These are phyloP conservation scores for Tinamus guttatus DNA, from an alignment of 2,113 vertebrate genomes.

Conservation along the genomic window DNA sequence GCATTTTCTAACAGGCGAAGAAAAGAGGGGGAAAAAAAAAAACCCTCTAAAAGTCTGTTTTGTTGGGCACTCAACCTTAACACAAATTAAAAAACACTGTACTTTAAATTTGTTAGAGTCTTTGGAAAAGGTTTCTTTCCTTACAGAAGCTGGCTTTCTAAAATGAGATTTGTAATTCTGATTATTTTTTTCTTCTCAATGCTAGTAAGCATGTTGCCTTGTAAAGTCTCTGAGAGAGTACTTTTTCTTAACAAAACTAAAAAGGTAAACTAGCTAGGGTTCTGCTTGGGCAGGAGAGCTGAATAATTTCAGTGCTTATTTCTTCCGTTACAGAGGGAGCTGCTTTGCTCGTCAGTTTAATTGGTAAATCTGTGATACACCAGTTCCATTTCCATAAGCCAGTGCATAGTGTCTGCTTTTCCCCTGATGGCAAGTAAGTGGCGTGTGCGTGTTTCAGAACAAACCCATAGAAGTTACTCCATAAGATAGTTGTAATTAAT, in stretches of 20 bases:
- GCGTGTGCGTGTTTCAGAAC: neutral
- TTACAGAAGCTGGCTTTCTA: neutral
- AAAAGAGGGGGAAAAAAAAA: neutral
- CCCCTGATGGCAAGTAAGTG: conserved; percentile 91
- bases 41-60: neutral
- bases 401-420: conserved; percentile 91
- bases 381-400: conserved; percentile 92
- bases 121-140: neutral
- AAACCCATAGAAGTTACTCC: neutral
- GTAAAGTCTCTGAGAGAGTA: neutral
- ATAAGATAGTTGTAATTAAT: neutral
- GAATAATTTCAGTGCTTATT: accelerated
- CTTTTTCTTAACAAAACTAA: neutral
- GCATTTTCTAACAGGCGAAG: neutral
- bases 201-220: neutral
- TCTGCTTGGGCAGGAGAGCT: neutral
- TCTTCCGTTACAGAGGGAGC: conserved; percentile 83
- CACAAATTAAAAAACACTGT: neutral
- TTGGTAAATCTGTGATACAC: conserved; percentile 89
- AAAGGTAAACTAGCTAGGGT: neutral
- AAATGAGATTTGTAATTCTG: neutral
- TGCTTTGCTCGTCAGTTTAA: conserved; percentile 89
- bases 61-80: neutral
- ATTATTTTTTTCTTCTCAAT: neutral
- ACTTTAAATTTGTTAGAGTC: neutral